Percentiles rank a stretch among this genome's conserved stretches.
Evolutionary conservation across 2,797 vertebrate genomes (phyloP).

Genomic region (Betta splendens): DNA sequence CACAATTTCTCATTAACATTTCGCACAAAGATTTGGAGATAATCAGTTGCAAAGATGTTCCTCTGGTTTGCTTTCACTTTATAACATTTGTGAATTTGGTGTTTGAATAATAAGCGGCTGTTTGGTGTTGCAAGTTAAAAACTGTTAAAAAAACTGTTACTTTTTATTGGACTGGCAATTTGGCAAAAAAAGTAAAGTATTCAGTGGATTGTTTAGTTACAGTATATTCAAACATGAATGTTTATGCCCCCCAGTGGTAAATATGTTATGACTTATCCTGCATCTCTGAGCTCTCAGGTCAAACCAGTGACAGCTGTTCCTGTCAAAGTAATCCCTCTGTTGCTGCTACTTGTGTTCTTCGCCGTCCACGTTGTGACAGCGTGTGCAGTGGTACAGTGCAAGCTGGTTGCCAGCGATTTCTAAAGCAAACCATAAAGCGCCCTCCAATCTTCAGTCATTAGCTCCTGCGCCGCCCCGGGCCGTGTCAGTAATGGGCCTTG

Average conservation of each 20-base stretch:
- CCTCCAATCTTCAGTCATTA: constrained; percentile 75
- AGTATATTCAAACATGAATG: constrained; percentile 2
- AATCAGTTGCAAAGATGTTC: constrained; percentile 8
- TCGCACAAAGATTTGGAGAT: constrained; percentile 19
- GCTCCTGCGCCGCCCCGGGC: constrained; percentile 63
- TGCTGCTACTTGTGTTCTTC: constrained; percentile 59
- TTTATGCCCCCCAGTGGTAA: constrained; percentile 4
- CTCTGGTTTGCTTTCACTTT: no score
- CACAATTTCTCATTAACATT: constrained; percentile 39
- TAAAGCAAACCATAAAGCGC: constrained; percentile 70
- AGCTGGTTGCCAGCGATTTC: constrained; percentile 66
- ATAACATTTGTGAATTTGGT: not conserved
- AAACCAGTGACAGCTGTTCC: constrained; percentile 29
- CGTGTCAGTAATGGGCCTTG: constrained; percentile 69
- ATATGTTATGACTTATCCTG: constrained; percentile 17
- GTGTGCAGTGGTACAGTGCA: constrained; percentile 60
- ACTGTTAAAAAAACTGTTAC: not conserved
- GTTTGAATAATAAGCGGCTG: constrained; percentile 3
- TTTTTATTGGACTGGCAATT: not conserved
- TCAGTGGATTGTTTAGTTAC: not conserved
- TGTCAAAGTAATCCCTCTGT: constrained; percentile 28
- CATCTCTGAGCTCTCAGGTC: constrained; percentile 12
- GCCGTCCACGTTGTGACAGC: constrained; percentile 48
- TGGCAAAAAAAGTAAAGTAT: not conserved
- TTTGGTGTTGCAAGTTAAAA: constrained; percentile 8